Base-by-base conservation (phyloP, 2,888 invertebrate genomes). In the Pterobdella sp. region DNA sequence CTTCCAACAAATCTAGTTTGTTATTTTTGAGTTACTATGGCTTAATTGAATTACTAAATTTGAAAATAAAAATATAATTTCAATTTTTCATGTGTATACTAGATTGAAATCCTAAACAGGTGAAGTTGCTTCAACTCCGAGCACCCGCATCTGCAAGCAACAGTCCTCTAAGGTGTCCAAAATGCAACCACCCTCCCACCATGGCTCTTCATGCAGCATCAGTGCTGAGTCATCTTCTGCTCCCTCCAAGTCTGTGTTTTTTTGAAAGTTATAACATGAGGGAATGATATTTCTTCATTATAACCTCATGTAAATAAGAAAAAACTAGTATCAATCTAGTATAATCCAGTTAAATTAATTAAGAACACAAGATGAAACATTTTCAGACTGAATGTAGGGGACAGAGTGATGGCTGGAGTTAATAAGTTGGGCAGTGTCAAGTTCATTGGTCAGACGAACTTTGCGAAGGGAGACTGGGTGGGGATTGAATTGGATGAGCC, bases 401-500 rank as follows among this genome's bases (percentile, higher is more conserved):
- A 83, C 72, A 77, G 81, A 49, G 82, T 84, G n/a, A 60, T 81
- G n/a, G 83, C 83, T 14, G 82, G 82, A 77, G 83, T 82, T 79
- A 82, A 81, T 2, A 94, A 94, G 85, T 89, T 91, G n/a, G 95
- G 95, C 72, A 88, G 90, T 2, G 86, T 96, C 72, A 88, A 90
- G 78, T 96, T 89, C 83, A 87, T 93, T 77, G 96, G 96, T 35
- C 85, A 87, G 69, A 92, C 95, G 37, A 91, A 93, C 80, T 96
- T 96, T 84, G 94, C 95, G 0, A 84, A 89, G 49, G 96, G 96
- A 42, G 89, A 93, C 78, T 96, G 95, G 95, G 94, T 92, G 76
- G 96, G 96, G 32, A 90, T 97, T 29, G 94, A 96, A 83, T 86
- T 97, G 78, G 94, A 95, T 82, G 93, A 94, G 77, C 90, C 93